phyloP scores from a whole-genome alignment of 2,888 invertebrate species.

The Augiades crinisus region DNA sequence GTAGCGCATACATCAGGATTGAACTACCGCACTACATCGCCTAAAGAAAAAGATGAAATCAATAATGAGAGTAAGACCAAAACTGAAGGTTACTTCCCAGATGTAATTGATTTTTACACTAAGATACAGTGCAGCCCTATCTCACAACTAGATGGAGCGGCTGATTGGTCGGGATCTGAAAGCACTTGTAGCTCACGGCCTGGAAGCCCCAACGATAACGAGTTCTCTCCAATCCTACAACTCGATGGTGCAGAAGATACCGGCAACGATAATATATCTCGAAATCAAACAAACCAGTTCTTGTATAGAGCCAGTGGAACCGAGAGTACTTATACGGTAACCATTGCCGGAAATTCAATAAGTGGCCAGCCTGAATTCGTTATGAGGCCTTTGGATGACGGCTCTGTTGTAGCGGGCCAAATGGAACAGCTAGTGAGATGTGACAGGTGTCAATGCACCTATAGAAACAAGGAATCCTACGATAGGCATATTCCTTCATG shows the following conservation, averaged over 20 bases:
- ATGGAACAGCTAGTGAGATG: slow-evolving; percentile 91
- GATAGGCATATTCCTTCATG: slow-evolving; percentile 89
- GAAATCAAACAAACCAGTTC: slow-evolving; percentile 66
- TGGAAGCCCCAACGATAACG: slow-evolving; percentile 60
- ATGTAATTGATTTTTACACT: slow-evolving; percentile 78
- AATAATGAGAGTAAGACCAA: slow-evolving; percentile 54
- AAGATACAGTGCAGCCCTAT: slow-evolving; percentile 81
- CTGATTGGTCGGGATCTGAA: slow-evolving; percentile 84
- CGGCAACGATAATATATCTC: slow-evolving; percentile 57
- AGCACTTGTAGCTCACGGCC: slow-evolving; percentile 74
- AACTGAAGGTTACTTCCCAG: slow-evolving; percentile 67
- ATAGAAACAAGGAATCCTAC: slow-evolving; percentile 90
- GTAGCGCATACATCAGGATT: slow-evolving; percentile 71
- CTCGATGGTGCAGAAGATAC: slow-evolving; percentile 87
- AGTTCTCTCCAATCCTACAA: slow-evolving; percentile 82
- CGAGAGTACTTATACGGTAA: slow-evolving; percentile 73
- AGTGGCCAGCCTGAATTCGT: slow-evolving; percentile 73
- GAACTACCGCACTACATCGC: slow-evolving; percentile 63
- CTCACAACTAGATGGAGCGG: slow-evolving; percentile 86
- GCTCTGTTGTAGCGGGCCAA: slow-evolving; percentile 60
- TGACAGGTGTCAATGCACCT: slow-evolving; percentile 92
- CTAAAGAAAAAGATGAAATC: slow-evolving; percentile 64
- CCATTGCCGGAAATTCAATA: slow-evolving; percentile 75
- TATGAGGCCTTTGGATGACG: slow-evolving; percentile 70
- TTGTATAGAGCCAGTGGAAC: slow-evolving; percentile 72